Base-by-base conservation (phyloP, 2,797 vertebrate species). In the Cirrhinus molitorella region DNA sequence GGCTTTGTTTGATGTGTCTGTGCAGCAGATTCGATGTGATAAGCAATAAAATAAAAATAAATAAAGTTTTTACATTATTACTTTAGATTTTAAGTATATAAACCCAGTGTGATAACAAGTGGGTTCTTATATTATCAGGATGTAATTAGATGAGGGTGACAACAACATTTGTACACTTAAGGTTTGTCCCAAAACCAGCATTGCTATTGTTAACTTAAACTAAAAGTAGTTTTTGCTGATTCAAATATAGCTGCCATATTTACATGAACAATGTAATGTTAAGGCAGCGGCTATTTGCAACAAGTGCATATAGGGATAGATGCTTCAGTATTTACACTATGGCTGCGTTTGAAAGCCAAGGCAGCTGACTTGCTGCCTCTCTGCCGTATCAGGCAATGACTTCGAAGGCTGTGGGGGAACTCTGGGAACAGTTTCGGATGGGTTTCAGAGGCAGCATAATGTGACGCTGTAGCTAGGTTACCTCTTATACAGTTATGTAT, bases 1-100 rank as follows among this genome's bases (percentile, higher is more conserved):
- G 79, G 25, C 40, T 61, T 49, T 81, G 79, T 81, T 81, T 81
- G 79, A 23, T 63, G 55, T 72, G 68, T 81, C 67, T 81, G 55
- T 63, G 14, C 13, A 13, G 67, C n/a, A 49, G 68, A 81, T 81
- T 37, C 72, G 43, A 81, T 72, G 68, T 25, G 68, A 43, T 19
- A 34, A 61, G 25, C 25, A 49, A 59, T 19, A 31, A 34, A 49
- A 43, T 43, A 43, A 65, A 37, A 19, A 66, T 17, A 47, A 77
- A 77, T 49, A 2, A 72, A 8, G 23, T 80, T 71, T 70, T 14
- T 2, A 70, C 66, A 70, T 57, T 55, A 80, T 80, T 43, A 31
- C 79, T 80, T 80, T 9, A 23, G 65, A 80, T 79, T 79, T 31
- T 57, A 59, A 34, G 40, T 61, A 12, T 59, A n/a, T 28, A 59